These are phyloP conservation scores for Laterallus jamaicensis DNA, from an alignment of 2,113 vertebrate species.

Conservation along the genomic window DNA sequence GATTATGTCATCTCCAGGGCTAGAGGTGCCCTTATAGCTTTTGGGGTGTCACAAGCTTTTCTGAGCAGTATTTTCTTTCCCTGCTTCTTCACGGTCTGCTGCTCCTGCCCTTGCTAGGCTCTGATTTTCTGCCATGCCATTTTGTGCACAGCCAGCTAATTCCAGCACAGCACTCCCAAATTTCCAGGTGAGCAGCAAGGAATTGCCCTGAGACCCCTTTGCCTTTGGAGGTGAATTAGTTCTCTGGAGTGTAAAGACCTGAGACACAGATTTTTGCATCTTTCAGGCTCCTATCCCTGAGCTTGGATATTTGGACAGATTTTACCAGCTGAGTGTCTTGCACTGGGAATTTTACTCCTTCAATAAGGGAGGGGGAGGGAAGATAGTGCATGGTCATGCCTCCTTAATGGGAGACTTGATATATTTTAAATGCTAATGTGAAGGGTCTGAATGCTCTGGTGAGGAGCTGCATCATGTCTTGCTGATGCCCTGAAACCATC, in stretches of 20 bases:
- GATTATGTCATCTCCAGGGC: accelerated
- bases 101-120: neutral
- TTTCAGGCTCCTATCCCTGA: neutral
- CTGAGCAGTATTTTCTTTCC: neutral
- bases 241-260: neutral
- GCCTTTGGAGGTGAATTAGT: neutral
- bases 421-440: accelerated
- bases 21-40: accelerated
- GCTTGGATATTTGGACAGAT: neutral
- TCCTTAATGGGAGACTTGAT: neutral
- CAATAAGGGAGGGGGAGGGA: no score
- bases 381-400: no score
- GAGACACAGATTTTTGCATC: neutral
- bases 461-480: neutral
- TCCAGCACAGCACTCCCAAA: accelerated
- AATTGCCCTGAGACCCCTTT: neutral
- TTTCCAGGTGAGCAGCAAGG: neutral
- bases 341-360: neutral
- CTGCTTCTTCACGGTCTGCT: accelerated
- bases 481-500: neutral
- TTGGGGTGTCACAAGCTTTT: accelerated
- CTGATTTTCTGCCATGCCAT: accelerated
- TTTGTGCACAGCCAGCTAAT: neutral
- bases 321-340: neutral
- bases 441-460: neutral